Base-by-base conservation (phyloP, 2,113 vertebrate genomes). In the Piaya cayana region DNA sequence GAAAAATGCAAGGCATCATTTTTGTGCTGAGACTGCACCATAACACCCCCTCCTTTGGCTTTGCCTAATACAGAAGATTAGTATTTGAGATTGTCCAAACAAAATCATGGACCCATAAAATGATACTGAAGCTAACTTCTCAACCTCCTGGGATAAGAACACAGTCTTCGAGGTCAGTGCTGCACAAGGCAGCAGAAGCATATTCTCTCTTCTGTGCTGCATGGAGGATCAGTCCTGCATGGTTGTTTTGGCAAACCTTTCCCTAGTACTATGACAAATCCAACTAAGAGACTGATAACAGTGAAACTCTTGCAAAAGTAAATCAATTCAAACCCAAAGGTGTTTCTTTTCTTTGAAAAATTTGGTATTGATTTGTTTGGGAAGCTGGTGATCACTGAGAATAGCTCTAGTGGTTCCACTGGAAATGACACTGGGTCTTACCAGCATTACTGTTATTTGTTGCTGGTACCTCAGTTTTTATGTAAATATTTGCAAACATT, bases 1-100 rank as follows among this genome's bases (percentile, higher is more conserved):
- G 81, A 88, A 94, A 97, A 97, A 90, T 52, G 59, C 13, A 91
- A n/a, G 42, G 23, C 82, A 64, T 43, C 25, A 45, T 55, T 69
- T 92, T 55, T 94, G 77, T 86, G 37, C 81, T 75, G 56, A 96
- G 59, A 77, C 17, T 3, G 6, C 72, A 65, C 71, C n/a, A 55
- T n/a, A 19, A 91, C 50, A 81, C 56, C 90, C 49, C 25, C 32
- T 23, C 13, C 64, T 95, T 78, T 43, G 63, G 45, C 39, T 45
- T 90, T 63, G 30, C 25, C 34, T 49, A 79, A 62, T 49, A 79
- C 19, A 87, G 71, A 91, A 65, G 92, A 67, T 82, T 1, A 77
- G 42, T 53, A 72, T 65, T 42, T 85, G 83, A 91, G 92, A 92
- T 42, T 65, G 72, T 77, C 68, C 79, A 89, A 89, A 86, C 50